These are phyloP conservation scores for Gisinianus flammeolus DNA, from an alignment of 2,888 invertebrate species.

Conservation along the genomic window DNA sequence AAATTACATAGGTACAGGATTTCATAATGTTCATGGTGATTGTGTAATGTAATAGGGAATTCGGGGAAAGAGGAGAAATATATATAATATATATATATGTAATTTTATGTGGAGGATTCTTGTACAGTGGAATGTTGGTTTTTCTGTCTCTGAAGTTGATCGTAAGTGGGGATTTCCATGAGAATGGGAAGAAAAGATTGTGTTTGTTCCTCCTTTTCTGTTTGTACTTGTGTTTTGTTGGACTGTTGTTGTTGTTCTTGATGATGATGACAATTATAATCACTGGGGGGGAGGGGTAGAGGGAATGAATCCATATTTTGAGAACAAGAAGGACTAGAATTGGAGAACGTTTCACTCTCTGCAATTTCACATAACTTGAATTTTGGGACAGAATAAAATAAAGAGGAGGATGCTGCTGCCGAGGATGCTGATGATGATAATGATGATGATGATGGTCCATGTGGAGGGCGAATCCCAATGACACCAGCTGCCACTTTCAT, in stretches of 20 bases:
- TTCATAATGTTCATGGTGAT: too few species aligned
- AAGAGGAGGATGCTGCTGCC: background rate
- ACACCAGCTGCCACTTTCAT: conserved; percentile 10
- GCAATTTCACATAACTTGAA: conserved; percentile 16
- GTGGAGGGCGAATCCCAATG: conserved; percentile 6
- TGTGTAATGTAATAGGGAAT: too few species aligned
- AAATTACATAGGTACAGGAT: too few species aligned
- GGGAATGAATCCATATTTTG: background rate
- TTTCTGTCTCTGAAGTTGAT: background rate
- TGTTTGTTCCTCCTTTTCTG: background rate
- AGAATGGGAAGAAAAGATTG: background rate
- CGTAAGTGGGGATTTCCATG: conserved; percentile 12
- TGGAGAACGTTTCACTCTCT: conserved; percentile 17
- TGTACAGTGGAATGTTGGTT: background rate
- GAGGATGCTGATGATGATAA: background rate
- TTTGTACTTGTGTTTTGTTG: background rate
- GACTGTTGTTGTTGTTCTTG: background rate
- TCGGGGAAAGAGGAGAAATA: too few species aligned
- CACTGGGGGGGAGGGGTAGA: too few species aligned
- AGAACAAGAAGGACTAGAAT: background rate
- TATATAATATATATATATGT: too few species aligned
- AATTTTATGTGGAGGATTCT: background rate
- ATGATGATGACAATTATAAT: background rate
- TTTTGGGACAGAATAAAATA: background rate
- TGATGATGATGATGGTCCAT: background rate